These are phyloP conservation scores for Tipula confusa DNA, from an alignment of 2,888 invertebrate genomes.

Conservation along the genomic window DNA sequence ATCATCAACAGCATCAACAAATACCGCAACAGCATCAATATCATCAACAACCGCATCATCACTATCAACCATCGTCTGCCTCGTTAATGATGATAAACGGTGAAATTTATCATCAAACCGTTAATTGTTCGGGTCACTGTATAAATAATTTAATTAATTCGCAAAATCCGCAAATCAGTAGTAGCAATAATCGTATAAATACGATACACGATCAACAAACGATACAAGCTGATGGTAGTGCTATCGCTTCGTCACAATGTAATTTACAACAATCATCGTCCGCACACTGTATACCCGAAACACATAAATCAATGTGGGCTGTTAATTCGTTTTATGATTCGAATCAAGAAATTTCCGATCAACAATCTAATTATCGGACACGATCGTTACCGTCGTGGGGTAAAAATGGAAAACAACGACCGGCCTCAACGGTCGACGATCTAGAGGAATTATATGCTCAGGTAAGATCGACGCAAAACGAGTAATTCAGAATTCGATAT, in stretches of 20 bases:
- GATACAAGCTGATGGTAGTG: background rate
- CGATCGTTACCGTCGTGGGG: constrained; percentile 70
- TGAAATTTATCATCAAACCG: constrained; percentile 29
- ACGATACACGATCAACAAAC: background rate
- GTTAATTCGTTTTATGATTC: constrained; percentile 54
- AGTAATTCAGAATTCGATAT: too few relatives aligned
- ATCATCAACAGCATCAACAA: constrained; percentile 13
- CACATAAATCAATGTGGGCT: constrained; percentile 39
- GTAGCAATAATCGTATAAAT: constrained; percentile 9
- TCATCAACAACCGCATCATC: background rate
- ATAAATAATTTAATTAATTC: constrained; percentile 26
- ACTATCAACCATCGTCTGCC: background rate
- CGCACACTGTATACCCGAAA: constrained; percentile 37
- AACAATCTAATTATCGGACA: constrained; percentile 52
- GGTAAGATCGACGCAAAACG: constrained; percentile 47
- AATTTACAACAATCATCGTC: constrained; percentile 33
- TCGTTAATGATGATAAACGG: constrained; percentile 5
- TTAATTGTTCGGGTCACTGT: constrained; percentile 28
- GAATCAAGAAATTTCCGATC: constrained; percentile 44
- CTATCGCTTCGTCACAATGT: constrained; percentile 30
- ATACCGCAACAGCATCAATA: background rate
- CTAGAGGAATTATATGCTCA: constrained; percentile 66
- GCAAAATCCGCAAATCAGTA: background rate
- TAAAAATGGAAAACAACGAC: constrained; percentile 59
- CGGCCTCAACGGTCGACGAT: constrained; percentile 65